A percentile compares a stretch with the other conserved stretches of the same genome.
These are phyloP conservation scores for Pyrochroa serraticornis DNA, from an alignment of 2,888 invertebrate genomes.

Conservation along the genomic window DNA sequence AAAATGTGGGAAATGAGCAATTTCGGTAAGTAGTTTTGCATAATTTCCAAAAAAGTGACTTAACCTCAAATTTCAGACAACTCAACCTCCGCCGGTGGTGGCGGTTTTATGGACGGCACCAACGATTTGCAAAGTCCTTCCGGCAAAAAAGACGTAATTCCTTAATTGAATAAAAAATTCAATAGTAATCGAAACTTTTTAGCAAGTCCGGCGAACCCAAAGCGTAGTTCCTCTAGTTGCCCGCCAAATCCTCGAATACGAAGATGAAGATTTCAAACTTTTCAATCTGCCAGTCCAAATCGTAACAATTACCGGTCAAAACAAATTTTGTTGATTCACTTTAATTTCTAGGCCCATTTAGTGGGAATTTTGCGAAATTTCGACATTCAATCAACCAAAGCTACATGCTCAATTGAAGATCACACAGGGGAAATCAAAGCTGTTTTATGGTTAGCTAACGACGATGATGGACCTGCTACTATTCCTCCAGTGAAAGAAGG, in stretches of 20 bases:
- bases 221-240: conserved; percentile 63
- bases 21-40: no score
- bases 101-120: conserved; percentile 8
- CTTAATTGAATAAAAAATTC: no score
- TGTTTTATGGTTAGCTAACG: conserved; percentile 65
- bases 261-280: conserved; percentile 61
- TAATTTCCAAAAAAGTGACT: no score
- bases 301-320: conserved; percentile 54
- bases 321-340: no score
- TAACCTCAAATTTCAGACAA: no score
- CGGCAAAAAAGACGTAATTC: conserved; percentile 11
- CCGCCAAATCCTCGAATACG: conserved; percentile 60
- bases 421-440: conserved; percentile 66
- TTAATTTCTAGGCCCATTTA: conserved; percentile 47
- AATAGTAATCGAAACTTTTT: no score
- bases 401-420: conserved; percentile 68
- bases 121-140: conserved; percentile 5
- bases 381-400: conserved; percentile 68
- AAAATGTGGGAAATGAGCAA: no score
- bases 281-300: conserved; percentile 61
- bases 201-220: conserved; percentile 42
- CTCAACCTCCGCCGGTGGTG: background rate
- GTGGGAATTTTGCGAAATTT: conserved; percentile 66
- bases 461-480: conserved; percentile 46
- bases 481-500: conserved; percentile 62